Percentiles rank a stretch among this genome's conserved stretches.
These are phyloP conservation scores for Oxyruncus cristatus DNA, from an alignment of 2,113 vertebrate genomes.

Conservation along the genomic window DNA sequence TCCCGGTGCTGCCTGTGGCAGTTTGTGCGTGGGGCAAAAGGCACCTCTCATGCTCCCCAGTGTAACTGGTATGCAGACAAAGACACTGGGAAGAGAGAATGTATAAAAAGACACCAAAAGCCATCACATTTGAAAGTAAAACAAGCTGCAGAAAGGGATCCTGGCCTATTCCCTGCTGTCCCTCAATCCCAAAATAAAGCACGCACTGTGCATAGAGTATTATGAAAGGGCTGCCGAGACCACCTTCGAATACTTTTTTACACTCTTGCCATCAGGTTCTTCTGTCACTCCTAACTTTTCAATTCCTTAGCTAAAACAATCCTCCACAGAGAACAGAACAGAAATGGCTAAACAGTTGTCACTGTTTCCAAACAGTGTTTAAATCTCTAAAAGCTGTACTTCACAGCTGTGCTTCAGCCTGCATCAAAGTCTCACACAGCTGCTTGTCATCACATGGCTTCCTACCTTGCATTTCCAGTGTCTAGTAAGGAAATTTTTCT, in stretches of 20 bases:
- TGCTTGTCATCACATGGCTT: background rate
- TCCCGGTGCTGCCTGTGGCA: background rate
- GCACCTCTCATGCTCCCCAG: background rate
- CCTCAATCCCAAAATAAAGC: background rate
- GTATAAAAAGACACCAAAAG: background rate
- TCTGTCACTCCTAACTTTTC: background rate
- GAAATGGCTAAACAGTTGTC: background rate
- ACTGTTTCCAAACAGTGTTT: background rate
- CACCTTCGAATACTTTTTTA: background rate
- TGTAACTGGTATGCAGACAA: background rate
- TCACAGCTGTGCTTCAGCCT: background rate
- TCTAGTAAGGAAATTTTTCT: background rate
- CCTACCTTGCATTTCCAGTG: background rate
- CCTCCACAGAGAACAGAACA: background rate
- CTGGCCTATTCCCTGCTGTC: background rate
- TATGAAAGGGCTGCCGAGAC: background rate
- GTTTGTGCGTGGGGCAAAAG: background rate
- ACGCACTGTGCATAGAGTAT: rapidly evolving
- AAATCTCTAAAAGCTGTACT: background rate
- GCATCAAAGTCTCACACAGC: background rate
- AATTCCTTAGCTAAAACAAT: background rate
- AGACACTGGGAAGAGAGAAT: background rate
- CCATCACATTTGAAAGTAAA: background rate
- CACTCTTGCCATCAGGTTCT: background rate
- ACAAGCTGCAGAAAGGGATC: background rate